Evolutionary conservation across 2,888 invertebrate species (phyloP), one percentile per base, ranked within the genome.

Genomic region (Drosophila mayaguana): DNA sequence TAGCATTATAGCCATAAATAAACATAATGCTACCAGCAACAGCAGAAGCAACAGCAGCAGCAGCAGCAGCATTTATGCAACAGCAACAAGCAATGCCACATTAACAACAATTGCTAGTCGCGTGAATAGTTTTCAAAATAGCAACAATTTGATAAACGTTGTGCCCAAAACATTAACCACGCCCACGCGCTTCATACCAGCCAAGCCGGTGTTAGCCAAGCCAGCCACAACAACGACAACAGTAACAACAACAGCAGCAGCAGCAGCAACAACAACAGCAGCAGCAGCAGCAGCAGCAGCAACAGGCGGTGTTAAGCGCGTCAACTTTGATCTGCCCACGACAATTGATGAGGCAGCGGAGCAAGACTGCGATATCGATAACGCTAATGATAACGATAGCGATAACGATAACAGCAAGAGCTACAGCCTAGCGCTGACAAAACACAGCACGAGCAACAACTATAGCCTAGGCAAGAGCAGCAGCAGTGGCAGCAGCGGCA

Each of bases 291-390:
- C 72, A 36, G 18, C 64, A 63, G 57, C 73, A 63, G 59, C 67
- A 64, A 53, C 68, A 57, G 89, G 74, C 68, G 63, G 64, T 67
- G 65, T 79, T 61, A 83, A 90, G 72, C 89, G 88, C 60, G 91
- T 90, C 38, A 90, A 91, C 69, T 90, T 90, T 56, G 75, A 84
- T 66, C 72, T 90, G 55, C 88, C 90, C 3, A 70, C 77, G 34
- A 87, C 84, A 46, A 87, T 90, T 28, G 76, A 70, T 20, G 87
- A 84, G 61, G 69, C 56, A 3, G 75, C 73, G 8, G 81, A 76
- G 50, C 75, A 72, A 16, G 75, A 83, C 22, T 12, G 34, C 20
- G 62, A 73, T 42, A 59, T 54, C 34, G 67, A 65, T 42, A 56
- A 54, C 28, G 67, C 70, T 51, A 42, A 40, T n/a, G 59, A 72